These are phyloP conservation scores for Temnothorax longispinosus DNA, from an alignment of 1,140 invertebrate species.

Conservation along the genomic window DNA sequence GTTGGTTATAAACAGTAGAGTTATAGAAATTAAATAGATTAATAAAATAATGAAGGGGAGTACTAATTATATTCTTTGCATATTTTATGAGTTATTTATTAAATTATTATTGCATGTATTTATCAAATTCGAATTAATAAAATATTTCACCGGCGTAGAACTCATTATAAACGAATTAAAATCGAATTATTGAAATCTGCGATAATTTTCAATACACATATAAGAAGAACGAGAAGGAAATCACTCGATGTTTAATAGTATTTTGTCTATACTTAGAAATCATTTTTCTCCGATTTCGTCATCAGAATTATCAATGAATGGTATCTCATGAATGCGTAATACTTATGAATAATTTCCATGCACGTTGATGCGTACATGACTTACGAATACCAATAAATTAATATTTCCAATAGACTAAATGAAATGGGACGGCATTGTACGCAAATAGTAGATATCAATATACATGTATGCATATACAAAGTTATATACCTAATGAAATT, in stretches of 20 bases:
- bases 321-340: slow-evolving; percentile 10
- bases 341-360: slow-evolving; percentile 6
- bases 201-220: background rate
- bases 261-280: background rate
- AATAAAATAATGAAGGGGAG: background rate
- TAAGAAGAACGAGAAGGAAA: background rate
- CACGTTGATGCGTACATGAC: background rate
- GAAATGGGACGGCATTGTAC: background rate
- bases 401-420: background rate
- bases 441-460: background rate
- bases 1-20: background rate
- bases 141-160: background rate
- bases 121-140: background rate
- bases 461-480: background rate
- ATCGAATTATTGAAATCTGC: background rate
- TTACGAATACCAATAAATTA: background rate
- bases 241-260: background rate
- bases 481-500: background rate
- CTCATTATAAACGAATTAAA: background rate
- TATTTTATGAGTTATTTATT: background rate
- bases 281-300: background rate
- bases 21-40: background rate
- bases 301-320: slow-evolving; percentile 10
- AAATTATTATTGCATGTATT: background rate
- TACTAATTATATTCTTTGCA: background rate